Evolutionary conservation across 2,797 vertebrate species (phyloP).

Genomic region (Pogonophryne albipinna): DNA sequence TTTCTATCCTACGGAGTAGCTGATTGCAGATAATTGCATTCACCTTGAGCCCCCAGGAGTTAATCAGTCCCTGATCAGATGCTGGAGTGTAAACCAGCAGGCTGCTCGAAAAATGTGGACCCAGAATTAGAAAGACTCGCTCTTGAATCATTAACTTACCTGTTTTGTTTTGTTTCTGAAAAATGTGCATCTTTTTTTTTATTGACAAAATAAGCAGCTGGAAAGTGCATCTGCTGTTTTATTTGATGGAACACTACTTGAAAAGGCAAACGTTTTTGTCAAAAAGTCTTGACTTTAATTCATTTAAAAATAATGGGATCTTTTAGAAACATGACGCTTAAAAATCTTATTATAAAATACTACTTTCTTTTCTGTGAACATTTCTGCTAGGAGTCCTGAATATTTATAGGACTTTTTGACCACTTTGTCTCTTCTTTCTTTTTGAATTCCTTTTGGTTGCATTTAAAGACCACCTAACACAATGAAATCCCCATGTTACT

Average conservation of each 20-base stretch:
- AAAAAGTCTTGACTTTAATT: too few species aligned
- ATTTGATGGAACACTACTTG: not conserved
- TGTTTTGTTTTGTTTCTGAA: not conserved
- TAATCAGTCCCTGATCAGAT: slow-evolving; percentile 51
- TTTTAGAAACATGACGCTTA: not conserved
- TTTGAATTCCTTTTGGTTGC: not conserved
- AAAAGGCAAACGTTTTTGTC: too few species aligned
- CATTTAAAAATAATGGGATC: not conserved
- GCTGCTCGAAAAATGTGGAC: slow-evolving; percentile 9
- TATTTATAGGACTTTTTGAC: not conserved
- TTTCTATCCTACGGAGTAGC: slow-evolving; percentile 24
- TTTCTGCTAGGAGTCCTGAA: not conserved
- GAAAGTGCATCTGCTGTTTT: not conserved
- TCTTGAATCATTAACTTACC: slow-evolving; percentile 27
- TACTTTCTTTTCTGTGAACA: not conserved
- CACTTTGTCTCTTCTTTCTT: not conserved
- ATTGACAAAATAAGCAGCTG: not conserved
- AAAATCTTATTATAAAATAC: not conserved
- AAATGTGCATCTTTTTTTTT: slow-evolving; percentile 8
- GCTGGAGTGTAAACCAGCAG: slow-evolving; percentile 39
- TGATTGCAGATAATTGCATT: slow-evolving; percentile 56
- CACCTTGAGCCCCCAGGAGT: slow-evolving; percentile 37
- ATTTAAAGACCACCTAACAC: not conserved
- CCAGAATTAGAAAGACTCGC: slow-evolving; percentile 5
- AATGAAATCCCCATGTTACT: not conserved